These are phyloP conservation scores for Notiomystis cincta DNA, from an alignment of 2,113 vertebrate genomes.

Conservation along the genomic window DNA sequence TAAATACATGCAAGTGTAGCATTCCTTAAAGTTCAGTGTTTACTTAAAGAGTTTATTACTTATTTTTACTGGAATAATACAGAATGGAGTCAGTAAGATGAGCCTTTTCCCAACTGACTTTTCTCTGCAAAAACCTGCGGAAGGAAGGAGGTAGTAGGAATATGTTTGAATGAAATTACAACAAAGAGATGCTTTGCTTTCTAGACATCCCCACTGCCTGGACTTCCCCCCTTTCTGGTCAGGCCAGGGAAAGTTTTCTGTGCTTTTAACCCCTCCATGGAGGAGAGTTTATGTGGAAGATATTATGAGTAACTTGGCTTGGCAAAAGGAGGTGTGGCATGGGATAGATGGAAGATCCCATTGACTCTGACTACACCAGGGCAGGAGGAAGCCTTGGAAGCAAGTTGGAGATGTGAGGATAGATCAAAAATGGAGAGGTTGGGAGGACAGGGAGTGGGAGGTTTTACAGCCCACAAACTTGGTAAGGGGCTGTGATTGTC, in stretches of 20 bases:
- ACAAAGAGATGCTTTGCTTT: constrained; percentile 21
- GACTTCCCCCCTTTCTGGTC: neutral
- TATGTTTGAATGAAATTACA: constrained; percentile 48
- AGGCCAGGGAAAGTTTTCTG: neutral
- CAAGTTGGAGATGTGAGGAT: fast-evolving
- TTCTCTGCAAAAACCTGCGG: neutral
- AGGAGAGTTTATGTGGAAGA: neutral
- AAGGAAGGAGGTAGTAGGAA: constrained; percentile 19
- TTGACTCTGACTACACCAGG: fast-evolving
- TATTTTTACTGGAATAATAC: constrained; percentile 61
- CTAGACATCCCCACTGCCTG: neutral
- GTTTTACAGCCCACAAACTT: neutral
- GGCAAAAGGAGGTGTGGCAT: neutral
- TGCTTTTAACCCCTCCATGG: neutral
- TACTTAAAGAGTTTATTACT: constrained; percentile 60
- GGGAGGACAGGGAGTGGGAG: neutral
- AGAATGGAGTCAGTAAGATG: constrained; percentile 36
- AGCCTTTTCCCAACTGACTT: constrained; percentile 2
- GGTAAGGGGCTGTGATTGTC: neutral
- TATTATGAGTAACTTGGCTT: neutral
- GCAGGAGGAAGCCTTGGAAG: neutral
- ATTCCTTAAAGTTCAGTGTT: constrained; percentile 39
- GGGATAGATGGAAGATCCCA: neutral
- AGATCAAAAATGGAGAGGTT: neutral
- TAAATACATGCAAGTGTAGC: constrained; percentile 45